Evolutionary conservation across 2,888 invertebrate genomes (phyloP).

Genomic region (Lobophora halterata): DNA sequence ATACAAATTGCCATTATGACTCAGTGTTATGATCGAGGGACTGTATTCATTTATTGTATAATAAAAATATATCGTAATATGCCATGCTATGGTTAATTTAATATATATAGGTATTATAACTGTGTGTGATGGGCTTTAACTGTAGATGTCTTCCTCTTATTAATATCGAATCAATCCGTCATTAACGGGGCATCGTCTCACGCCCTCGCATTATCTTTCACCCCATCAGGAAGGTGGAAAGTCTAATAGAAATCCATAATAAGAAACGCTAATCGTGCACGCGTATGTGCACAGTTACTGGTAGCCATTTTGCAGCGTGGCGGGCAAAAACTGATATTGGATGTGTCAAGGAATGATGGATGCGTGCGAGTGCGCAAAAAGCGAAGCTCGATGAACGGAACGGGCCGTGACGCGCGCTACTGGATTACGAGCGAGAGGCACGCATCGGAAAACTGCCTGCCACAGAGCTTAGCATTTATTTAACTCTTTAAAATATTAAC

Average conservation of each 20-base stretch:
- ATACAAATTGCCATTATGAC: too few species aligned
- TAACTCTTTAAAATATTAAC: neutral
- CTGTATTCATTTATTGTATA: too few species aligned
- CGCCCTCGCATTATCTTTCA: constrained; percentile 76
- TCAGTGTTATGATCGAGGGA: too few species aligned
- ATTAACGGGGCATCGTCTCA: constrained; percentile 72
- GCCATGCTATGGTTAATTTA: too few species aligned
- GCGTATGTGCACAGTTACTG: constrained; percentile 59
- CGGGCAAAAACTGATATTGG: constrained; percentile 76
- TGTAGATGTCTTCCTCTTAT: constrained; percentile 51
- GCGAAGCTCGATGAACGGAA: constrained; percentile 53
- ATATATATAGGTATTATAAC: too few species aligned
- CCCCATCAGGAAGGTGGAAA: constrained; percentile 76
- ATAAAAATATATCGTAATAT: too few species aligned
- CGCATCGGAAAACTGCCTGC: constrained; percentile 5
- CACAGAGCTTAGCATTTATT: constrained; percentile 6
- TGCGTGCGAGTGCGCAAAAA: constrained; percentile 66
- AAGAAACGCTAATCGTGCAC: constrained; percentile 74
- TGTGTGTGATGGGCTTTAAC: too few species aligned
- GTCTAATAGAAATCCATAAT: constrained; percentile 79
- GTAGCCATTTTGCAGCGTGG: constrained; percentile 55
- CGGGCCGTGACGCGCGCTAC: constrained; percentile 57
- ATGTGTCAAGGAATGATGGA: constrained; percentile 79
- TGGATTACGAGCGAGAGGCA: constrained; percentile 24
- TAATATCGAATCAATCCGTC: constrained; percentile 78